Evolutionary conservation across 2,888 invertebrate species (phyloP).

Genomic region (Meliscaeva auricollis): DNA sequence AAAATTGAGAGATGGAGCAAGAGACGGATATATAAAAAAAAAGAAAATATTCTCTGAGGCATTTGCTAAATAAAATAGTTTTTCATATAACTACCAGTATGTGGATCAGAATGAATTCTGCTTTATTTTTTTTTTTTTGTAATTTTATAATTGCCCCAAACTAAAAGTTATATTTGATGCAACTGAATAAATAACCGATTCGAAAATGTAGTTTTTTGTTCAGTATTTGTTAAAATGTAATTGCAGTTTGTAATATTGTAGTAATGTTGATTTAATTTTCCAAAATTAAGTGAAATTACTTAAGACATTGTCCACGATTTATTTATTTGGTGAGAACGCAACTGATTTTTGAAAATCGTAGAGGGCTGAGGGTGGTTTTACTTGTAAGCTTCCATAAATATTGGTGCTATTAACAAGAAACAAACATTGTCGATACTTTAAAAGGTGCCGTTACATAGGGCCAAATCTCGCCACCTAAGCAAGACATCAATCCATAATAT

Average conservation of each 20-base stretch:
- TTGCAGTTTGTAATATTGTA: not conserved
- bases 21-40: not conserved
- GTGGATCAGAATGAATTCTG: not conserved
- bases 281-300: no score
- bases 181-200: constrained; percentile 9
- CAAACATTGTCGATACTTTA: no score
- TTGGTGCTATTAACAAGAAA: no score
- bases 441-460: no score
- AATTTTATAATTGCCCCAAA: not conserved
- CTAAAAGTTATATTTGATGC: constrained; percentile 7
- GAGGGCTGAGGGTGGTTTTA: no score
- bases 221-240: not conserved
- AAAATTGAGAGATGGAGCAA: not conserved
- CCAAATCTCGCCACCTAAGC: no score
- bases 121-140: not conserved
- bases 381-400: no score
- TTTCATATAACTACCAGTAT: not conserved
- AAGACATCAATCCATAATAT: no score
- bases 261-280: no score
- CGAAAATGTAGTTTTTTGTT: not conserved
- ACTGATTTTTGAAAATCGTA: no score
- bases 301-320: no score
- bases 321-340: no score
- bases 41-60: constrained; percentile 25
- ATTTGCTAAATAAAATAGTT: not conserved